These are phyloP conservation scores for Gadus macrocephalus DNA, from an alignment of 2,113 vertebrate genomes.

Conservation along the genomic window DNA sequence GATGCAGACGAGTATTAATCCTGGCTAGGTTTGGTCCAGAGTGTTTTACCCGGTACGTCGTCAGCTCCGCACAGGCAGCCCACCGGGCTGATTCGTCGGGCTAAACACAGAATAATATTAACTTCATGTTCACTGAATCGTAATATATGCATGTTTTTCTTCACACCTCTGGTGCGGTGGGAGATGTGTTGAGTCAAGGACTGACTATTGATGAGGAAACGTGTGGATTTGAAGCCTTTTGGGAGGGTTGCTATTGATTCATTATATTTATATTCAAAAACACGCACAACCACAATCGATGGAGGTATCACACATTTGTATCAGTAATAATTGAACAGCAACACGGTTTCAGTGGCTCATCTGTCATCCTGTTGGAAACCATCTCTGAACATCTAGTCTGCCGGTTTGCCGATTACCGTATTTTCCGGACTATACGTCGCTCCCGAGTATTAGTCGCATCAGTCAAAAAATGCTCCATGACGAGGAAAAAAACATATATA, in stretches of 20 bases:
- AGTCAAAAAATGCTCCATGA: too few species aligned
- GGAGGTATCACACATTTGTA: constrained; percentile 20
- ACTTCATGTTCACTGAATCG: not conserved
- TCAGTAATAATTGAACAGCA: constrained; percentile 4
- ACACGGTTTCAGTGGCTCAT: not conserved
- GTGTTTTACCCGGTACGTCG: not conserved
- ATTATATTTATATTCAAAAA: constrained; percentile 53
- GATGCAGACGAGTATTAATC: constrained; percentile 35
- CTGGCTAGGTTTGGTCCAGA: constrained; percentile 16
- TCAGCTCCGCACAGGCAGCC: not conserved
- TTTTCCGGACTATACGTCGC: too few species aligned
- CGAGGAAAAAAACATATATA: too few species aligned
- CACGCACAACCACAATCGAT: constrained; percentile 45
- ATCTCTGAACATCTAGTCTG: not conserved
- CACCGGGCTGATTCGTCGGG: constrained; percentile 5
- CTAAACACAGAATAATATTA: constrained; percentile 10
- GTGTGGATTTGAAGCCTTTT: constrained; percentile 58
- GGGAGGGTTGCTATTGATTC: constrained; percentile 58
- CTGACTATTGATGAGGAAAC: constrained; percentile 63
- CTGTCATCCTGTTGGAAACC: constrained; percentile 11
- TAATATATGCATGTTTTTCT: not conserved
- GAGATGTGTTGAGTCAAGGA: constrained; percentile 60
- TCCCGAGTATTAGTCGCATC: too few species aligned
- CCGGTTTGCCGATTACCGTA: not conserved
- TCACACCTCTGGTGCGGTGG: constrained; percentile 45